Evolutionary conservation across 1,140 invertebrate species (phyloP).

Genomic region (Thaumetopoea pityocampa): DNA sequence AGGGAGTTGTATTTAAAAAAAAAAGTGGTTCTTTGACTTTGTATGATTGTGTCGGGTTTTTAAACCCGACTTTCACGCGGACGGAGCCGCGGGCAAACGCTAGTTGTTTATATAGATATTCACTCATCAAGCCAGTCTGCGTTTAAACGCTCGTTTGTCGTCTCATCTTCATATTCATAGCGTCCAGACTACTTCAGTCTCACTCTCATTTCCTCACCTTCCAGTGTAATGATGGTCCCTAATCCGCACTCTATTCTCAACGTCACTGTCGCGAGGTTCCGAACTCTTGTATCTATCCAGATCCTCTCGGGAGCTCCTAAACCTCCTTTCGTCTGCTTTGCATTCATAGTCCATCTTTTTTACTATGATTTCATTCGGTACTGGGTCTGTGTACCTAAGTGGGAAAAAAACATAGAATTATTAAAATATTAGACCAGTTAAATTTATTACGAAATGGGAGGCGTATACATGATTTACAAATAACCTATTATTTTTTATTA

Average conservation of each 20-base stretch:
- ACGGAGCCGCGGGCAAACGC: too few relatives aligned
- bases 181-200: neutral
- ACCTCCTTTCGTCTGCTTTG: slow-evolving; percentile 41
- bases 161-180: neutral
- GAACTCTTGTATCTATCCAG: slow-evolving; percentile 48
- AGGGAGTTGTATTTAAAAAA: too few relatives aligned
- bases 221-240: slow-evolving; percentile 31
- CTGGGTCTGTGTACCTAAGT: slow-evolving; percentile 63
- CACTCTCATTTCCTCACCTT: slow-evolving; percentile 32
- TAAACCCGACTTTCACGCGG: too few relatives aligned
- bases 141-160: too few relatives aligned
- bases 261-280: slow-evolving; percentile 40
- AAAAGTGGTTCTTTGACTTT: too few relatives aligned
- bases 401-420: neutral
- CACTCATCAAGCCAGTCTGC: too few relatives aligned
- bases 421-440: too few relatives aligned
- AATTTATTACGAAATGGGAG: too few relatives aligned
- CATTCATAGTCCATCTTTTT: slow-evolving; percentile 46
- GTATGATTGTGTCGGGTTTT: too few relatives aligned
- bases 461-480: too few relatives aligned
- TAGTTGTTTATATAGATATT: too few relatives aligned
- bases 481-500: too few relatives aligned
- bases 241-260: slow-evolving; percentile 34
- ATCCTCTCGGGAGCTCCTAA: slow-evolving; percentile 50
- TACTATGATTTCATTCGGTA: slow-evolving; percentile 59